Base-by-base conservation (phyloP, 2,888 invertebrate genomes). In the Tenthredo mesomela region DNA sequence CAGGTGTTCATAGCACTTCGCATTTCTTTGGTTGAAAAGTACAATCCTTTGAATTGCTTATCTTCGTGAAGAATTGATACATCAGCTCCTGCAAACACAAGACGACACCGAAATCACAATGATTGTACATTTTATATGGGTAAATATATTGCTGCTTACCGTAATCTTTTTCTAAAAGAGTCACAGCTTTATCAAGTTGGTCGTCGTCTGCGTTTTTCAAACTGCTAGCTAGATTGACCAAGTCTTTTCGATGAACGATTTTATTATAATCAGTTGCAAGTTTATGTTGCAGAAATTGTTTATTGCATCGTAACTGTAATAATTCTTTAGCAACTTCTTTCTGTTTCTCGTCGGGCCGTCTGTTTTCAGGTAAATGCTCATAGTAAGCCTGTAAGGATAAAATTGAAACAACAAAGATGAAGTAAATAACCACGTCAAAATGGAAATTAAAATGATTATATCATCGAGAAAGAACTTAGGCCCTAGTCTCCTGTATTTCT, bases 1-100 rank as follows among this genome's bases (percentile, higher is more conserved):
- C 85, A 88, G 15, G 77, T 47, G 0, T 54, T 47, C 82, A 87
- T 70, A 2, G 85, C 84, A 25, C 21, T 58, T 78, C 80, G 61
- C 86, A 87, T 88, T 40, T 86, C 85, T 9, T n/a, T 25, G 0
- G 88, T 87, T 12, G 83, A 84, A 40, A 88, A 87, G 61, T 85
- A 87, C n/a, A 86, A 43, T 0, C 84, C 87, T 40, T 84, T 75
- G 78, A 87, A 87, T 15, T 70, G 12, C 15, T 70, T 33, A 15
- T 70, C 70, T 37, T 70, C 33, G 37, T 70, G 70, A 1, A 70
- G 37, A 18, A 70, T 12, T 10, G 70, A 70, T 33, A 70, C 70
- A 33, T 70, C 70, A 33, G 70, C 70, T 33, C 37, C 70, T 70
- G n/a, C n/a, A n/a, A n/a, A n/a, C n/a, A n/a, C n/a, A n/a, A n/a